A percentile compares a stretch with the other conserved stretches of the same genome.
These are phyloP conservation scores for Circaetus gallicus DNA, from an alignment of 2,113 vertebrate genomes.

Conservation along the genomic window DNA sequence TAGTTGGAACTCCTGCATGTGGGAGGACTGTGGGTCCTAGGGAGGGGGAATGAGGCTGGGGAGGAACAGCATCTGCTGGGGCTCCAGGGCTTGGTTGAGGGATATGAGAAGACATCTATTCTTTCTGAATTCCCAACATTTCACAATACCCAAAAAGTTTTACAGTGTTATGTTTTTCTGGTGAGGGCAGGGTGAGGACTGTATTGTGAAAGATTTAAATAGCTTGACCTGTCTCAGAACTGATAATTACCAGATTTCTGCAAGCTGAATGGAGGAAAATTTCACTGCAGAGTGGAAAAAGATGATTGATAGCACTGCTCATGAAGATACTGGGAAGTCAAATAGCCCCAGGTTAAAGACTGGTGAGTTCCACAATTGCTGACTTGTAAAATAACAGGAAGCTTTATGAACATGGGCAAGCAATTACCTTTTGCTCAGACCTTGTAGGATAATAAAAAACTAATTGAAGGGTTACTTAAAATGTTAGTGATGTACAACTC, in stretches of 20 bases:
- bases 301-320: not conserved
- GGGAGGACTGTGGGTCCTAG: not conserved
- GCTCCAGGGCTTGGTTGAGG: not conserved
- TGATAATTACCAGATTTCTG: not conserved
- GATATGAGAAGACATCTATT: not conserved
- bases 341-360: not conserved
- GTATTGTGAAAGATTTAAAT: not conserved
- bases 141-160: not conserved
- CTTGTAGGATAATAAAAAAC: not conserved
- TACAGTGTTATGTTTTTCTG: not conserved
- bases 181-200: not conserved
- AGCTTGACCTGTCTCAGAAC: not conserved
- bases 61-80: not conserved
- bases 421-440: not conserved
- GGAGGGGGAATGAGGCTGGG: accelerated
- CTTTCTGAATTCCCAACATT: not conserved
- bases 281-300: not conserved
- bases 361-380: not conserved
- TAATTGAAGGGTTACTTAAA: not conserved
- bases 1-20: not conserved
- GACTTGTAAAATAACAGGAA: not conserved
- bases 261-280: not conserved
- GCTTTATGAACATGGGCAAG: not conserved
- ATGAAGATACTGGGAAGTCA: not conserved
- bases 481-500: no score